Evolutionary conservation across 2,888 invertebrate genomes (phyloP).

Genomic region (Acleris emargana): DNA sequence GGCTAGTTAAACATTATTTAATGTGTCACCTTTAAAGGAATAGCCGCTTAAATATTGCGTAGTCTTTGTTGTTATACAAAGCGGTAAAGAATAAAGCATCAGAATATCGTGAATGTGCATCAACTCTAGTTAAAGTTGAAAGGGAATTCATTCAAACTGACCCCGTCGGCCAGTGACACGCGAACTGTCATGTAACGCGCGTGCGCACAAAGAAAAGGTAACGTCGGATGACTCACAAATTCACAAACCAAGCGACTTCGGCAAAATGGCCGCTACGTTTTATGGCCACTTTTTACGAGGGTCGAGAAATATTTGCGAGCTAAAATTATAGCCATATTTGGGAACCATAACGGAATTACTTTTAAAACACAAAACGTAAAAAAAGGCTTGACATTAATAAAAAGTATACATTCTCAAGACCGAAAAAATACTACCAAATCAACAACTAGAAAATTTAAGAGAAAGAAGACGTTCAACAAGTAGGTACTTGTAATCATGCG

Average conservation of each 20-base stretch:
- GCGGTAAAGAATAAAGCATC: too few species aligned
- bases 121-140: not conserved
- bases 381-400: not conserved
- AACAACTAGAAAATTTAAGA: not conserved
- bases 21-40: too few species aligned
- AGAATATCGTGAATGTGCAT: too few species aligned
- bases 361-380: not conserved
- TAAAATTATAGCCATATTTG: slow-evolving; percentile 28
- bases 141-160: slow-evolving; percentile 6
- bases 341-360: slow-evolving; percentile 8
- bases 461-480: too few species aligned
- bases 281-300: slow-evolving; percentile 29
- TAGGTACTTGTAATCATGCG: too few species aligned
- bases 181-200: slow-evolving; percentile 28
- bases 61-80: too few species aligned
- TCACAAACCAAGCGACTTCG: slow-evolving; percentile 27
- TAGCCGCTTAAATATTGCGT: too few species aligned
- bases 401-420: not conserved
- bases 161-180: slow-evolving; percentile 17
- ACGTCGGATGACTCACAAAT: slow-evolving; percentile 33
- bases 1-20: too few species aligned
- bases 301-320: slow-evolving; percentile 20
- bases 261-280: slow-evolving; percentile 35
- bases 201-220: slow-evolving; percentile 36
- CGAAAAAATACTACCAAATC: not conserved